phyloP scores from a whole-genome alignment of 2,888 invertebrate species.

The Drosophila sordidapex region DNA sequence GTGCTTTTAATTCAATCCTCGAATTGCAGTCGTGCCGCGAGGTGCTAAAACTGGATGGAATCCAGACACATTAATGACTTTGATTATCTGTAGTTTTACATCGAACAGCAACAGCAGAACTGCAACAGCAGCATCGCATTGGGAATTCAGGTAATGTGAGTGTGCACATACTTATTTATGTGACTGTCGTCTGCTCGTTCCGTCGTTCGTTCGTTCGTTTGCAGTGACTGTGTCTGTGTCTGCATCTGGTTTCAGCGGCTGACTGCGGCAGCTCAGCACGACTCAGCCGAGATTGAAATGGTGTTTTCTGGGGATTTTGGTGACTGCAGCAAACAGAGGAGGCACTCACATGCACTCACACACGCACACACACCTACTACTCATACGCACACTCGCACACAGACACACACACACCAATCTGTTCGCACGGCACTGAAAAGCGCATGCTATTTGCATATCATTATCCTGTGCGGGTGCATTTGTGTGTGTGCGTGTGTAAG shows the following conservation, averaged over 20 bases:
- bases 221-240: constrained; percentile 16
- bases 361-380: neutral
- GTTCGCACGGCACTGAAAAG: constrained; percentile 58
- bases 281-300: constrained; percentile 75
- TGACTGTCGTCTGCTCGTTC: constrained; percentile 32
- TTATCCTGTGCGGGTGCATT: constrained; percentile 58
- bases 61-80: constrained; percentile 48
- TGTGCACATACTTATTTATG: constrained; percentile 11
- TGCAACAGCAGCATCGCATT: constrained; percentile 5
- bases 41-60: constrained; percentile 14
- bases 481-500: constrained; percentile 26
- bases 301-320: constrained; percentile 62
- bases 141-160: constrained; percentile 31
- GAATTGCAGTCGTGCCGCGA: neutral
- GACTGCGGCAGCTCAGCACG: constrained; percentile 60
- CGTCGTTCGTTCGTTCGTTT: neutral
- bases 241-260: constrained; percentile 38
- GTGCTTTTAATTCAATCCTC: constrained; percentile 33
- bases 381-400: neutral
- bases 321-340: constrained; percentile 49
- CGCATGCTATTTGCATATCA: constrained; percentile 77
- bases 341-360: neutral
- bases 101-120: constrained; percentile 2
- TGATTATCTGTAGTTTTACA: constrained; percentile 57
- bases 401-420: neutral